These are phyloP conservation scores for Imbricaverruca yamaguchii DNA, from an alignment of 2,888 invertebrate species.

Conservation along the genomic window DNA sequence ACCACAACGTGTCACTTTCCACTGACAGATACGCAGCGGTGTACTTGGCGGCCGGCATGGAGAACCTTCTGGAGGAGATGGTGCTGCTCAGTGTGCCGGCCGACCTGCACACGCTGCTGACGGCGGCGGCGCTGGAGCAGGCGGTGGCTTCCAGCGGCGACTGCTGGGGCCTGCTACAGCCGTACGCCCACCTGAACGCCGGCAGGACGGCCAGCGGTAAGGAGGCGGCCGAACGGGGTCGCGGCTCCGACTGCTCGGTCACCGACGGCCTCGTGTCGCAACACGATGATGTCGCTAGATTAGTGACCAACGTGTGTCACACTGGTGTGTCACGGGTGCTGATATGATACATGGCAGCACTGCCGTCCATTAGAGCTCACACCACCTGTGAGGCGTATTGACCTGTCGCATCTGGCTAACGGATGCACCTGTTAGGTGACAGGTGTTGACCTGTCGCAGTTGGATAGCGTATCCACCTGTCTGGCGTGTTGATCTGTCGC, in stretches of 20 bases:
- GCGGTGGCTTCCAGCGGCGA: slow-evolving; percentile 79
- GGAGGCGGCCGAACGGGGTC: background rate
- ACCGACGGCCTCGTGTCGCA: background rate
- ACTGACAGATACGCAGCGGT: slow-evolving; percentile 70
- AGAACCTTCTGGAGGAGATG: slow-evolving; percentile 81
- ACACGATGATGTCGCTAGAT: no score
- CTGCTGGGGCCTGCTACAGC: slow-evolving; percentile 81
- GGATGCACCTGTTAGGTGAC: no score
- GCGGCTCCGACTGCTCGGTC: background rate
- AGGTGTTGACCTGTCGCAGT: no score
- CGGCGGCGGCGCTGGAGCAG: slow-evolving; percentile 71
- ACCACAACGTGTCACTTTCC: no score
- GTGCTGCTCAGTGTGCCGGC: slow-evolving; percentile 58
- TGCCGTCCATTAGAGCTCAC: no score
- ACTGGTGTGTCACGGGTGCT: no score
- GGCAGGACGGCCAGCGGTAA: slow-evolving; percentile 75
- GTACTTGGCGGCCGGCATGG: slow-evolving; percentile 79
- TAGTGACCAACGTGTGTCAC: no score
- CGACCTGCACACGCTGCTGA: slow-evolving; percentile 53
- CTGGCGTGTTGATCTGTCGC: no score
- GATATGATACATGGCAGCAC: background rate
- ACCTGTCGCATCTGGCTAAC: background rate
- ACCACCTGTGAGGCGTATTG: no score
- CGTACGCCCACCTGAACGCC: slow-evolving; percentile 82
- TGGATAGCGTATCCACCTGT: no score